phyloP scores from a whole-genome alignment of 2,888 invertebrate species.

The Apeira syringaria region DNA sequence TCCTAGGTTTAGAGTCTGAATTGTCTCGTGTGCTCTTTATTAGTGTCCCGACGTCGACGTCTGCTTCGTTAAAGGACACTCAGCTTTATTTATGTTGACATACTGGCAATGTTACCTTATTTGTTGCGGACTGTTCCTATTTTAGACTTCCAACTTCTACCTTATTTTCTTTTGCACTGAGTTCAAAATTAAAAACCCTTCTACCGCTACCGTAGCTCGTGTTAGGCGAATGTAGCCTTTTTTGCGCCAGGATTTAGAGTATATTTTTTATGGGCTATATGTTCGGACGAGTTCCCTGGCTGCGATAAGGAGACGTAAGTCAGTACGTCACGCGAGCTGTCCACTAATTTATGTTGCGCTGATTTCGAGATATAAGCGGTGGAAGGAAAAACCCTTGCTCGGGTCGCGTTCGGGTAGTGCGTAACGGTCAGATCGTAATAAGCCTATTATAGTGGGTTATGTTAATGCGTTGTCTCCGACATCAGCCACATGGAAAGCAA shows the following conservation, averaged over 20 bases:
- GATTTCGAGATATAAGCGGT: constrained; percentile 71
- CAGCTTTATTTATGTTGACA: constrained; percentile 82
- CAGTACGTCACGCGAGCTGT: constrained; percentile 79
- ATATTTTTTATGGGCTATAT: constrained; percentile 47
- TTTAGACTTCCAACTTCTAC: constrained; percentile 44
- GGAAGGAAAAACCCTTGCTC: constrained; percentile 55
- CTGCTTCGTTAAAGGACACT: constrained; percentile 82
- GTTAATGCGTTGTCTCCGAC: constrained; percentile 63
- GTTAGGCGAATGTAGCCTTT: constrained; percentile 57
- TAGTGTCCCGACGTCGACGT: constrained; percentile 75
- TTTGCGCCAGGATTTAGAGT: constrained; percentile 51
- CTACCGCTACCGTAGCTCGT: constrained; percentile 34
- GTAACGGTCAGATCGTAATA: constrained; percentile 21
- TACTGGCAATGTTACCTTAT: constrained; percentile 78
- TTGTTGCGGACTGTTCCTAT: constrained; percentile 57
- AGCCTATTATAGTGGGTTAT: constrained; percentile 50
- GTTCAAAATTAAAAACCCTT: constrained; percentile 48
- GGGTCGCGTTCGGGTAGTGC: constrained; percentile 17
- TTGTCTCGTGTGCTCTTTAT: constrained; percentile 56
- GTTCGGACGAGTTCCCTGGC: constrained; percentile 69
- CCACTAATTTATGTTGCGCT: constrained; percentile 81
- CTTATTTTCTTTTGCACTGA: constrained; percentile 52
- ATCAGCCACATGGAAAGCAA: too few species aligned
- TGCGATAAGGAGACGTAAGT: constrained; percentile 80
- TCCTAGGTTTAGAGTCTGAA: constrained; percentile 56